Evolutionary conservation across 1,140 invertebrate genomes (phyloP), one percentile per base, ranked within the genome.

Genomic region (Drosophila carrolli): DNA sequence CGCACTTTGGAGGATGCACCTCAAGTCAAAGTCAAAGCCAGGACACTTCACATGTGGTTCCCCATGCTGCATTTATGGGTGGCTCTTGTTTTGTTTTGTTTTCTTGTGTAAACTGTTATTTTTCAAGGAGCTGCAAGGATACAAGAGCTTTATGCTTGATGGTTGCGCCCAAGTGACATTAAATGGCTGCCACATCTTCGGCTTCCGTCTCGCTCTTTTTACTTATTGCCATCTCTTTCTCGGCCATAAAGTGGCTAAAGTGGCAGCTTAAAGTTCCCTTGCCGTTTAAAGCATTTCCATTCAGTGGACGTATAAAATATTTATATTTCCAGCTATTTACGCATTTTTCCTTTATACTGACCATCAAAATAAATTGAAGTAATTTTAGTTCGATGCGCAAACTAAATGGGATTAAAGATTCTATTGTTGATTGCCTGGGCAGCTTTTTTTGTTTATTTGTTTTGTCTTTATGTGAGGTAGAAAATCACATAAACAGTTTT

Each of bases 71-170:
- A 35, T 60, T 63, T 43, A 63, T 63, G 60, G 60, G 38, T 32
- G 60, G 55, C 14, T 58, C 80, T 53, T 47, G 72, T 75, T 75
- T 75, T 75, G 73, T 66, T 71, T 32, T 32, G 29, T 32, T 32
- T 71, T 84, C 81, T 83, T 88, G 83, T 89, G 83, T 88, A 88
- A 88, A 88, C 86, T 88, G 83, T 83, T 88, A 78, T 88, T 88
- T 73, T 88, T 83, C 37, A 68, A 71, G 65, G 55, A 41, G 51
- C 32, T 70, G 37, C 19, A 55, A 43, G 68, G 65, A 58, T 71
- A 71, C 65, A 56, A 71, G 44, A 38, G 66, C 66, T 71, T 71
- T 71, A 84, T 88, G 84, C 83, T 89, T 88, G 84, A 88, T 89
- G 80, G 80, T 50, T 88, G 73, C 76, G 80, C 80, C 76, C 80